Evolutionary conservation across 2,888 invertebrate genomes (phyloP), one percentile per base, ranked within the genome.

Genomic region (Stenichneumon culpator): DNA sequence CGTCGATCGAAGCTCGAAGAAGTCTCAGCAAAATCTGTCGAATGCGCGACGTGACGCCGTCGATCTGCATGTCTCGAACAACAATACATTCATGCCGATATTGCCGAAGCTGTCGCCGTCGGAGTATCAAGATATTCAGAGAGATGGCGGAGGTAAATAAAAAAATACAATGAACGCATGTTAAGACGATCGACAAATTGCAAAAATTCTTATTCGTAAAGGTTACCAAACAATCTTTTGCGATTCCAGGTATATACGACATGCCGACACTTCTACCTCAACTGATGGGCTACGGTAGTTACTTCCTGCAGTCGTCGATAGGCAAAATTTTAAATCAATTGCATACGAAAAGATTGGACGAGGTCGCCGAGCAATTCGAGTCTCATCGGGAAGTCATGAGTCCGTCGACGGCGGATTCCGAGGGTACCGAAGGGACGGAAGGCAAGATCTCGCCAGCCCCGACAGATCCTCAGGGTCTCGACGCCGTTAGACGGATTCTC

Each of bases 11-110:
- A 94, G 95, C 65, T 95, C 95, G 9, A 95, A 96, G 87, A 94
- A 94, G 88, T 92, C 94, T 94, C 67, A 95, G 25, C 82, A 80
- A 57, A 86, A 69, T 57, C 50, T 80, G 22, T 52, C 82, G 7
- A 85, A 82, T 28, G 89, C 91, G 9, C 92, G 94, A 47, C 94
- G 94, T 36, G 94, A 93, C 44, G 95, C 95, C 87, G 95, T 95
- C 88, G 95, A 95, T 83, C 86, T 92, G 25, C 89, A 92, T 69
- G 83, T 91, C 28, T 95, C 95, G 50, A 95, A 95, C 90, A 95
- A 95, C 89, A 95, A 96, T 92, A 95, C 96, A n/a, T 97, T 97
- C 92, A 95, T 97, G 89, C 96, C 97, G 39, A 97, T 97, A 87
- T 94, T 97, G 81, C 97, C 97, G 0, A 97, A 97, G 92, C 89